Evolutionary conservation across 2,797 vertebrate genomes (phyloP).

Genomic region (Euthynnus affinis): DNA sequence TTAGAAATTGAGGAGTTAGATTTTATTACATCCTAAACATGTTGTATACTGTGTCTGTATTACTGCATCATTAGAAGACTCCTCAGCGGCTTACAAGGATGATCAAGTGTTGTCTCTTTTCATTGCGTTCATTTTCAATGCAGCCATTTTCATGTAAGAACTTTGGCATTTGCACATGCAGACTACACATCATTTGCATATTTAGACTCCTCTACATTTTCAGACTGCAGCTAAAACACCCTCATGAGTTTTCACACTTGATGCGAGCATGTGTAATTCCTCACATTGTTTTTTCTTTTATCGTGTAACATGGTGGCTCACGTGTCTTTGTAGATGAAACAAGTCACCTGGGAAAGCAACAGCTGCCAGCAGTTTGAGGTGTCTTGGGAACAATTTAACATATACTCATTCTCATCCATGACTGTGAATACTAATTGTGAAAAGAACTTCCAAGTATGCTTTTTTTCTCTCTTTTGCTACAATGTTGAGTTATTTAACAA

Average conservation of each 20-base stretch:
- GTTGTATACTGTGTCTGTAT: neutral
- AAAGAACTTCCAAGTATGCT: constrained; percentile 34
- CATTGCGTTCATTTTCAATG: neutral
- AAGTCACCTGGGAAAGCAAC: constrained; percentile 77
- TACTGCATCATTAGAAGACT: constrained; percentile 12
- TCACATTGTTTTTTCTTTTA: constrained; percentile 9
- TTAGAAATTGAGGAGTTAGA: neutral
- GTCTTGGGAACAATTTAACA: constrained; percentile 75
- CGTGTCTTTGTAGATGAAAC: constrained; percentile 76
- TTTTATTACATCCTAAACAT: neutral
- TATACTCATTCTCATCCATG: constrained; percentile 58
- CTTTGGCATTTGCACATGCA: neutral
- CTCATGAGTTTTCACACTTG: constrained; percentile 25
- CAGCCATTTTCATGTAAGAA: constrained; percentile 12
- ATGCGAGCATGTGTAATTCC: constrained; percentile 44
- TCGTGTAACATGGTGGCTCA: constrained; percentile 49
- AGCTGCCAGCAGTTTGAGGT: constrained; percentile 73
- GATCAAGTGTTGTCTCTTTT: constrained; percentile 16
- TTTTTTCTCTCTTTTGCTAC: neutral
- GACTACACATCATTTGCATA: constrained; percentile 40
- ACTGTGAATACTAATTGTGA: constrained; percentile 68
- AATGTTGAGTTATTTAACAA: constrained; percentile 20
- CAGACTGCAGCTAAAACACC: constrained; percentile 43
- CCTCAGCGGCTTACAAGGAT: neutral
- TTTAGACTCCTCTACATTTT: constrained; percentile 36